Base-by-base conservation (phyloP, 2,797 vertebrate genomes). In the Tiaroga cobitis region DNA sequence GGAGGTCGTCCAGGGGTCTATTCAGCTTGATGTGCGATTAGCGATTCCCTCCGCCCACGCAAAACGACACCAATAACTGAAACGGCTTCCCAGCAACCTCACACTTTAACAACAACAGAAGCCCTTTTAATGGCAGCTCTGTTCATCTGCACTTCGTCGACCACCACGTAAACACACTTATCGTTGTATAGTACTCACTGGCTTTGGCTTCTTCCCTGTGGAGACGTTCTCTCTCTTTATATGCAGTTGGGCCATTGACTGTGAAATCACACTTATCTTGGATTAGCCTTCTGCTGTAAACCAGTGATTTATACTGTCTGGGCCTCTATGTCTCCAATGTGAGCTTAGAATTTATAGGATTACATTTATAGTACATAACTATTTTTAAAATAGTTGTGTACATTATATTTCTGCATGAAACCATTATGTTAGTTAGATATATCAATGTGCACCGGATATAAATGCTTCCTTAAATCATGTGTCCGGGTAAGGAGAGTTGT, bases 51-150 rank as follows among this genome's bases (percentile, higher is more conserved):
- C 26, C 21, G 5, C 34, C 26, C 76, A 49, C 1, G 5, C 39
- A 37, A 73, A 78, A 73, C 18, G 65, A 74, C 46, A 32, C 46
- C 75, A 87, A 73, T 76, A 74, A 80, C n/a, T 74, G 43, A 82
- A 88, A 92, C 34, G 46, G 21, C 77, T 51, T 49, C 70, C 75
- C 74, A 84, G 77, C 85, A 84, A 85, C 84, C 88, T 90, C 82
- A 68, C 81, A 69, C 72, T 79, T 90, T 84, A 87, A 88, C 78
- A 89, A 90, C 82, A 90, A 89, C 90, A 90, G 83, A 85, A 87
- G 81, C 59, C 82, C 84, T 89, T 90, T 91, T 82, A 91, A 90
- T 85, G 80, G 72, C 80, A 51, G 78, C 85, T 82, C 70, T 70
- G 67, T 88, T 83, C 74, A 83, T 89, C 84, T 56, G 63, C 70